Percentiles rank a stretch among this genome's conserved stretches.
Conservation (phyloP, 1,140 invertebrate species). For the Caerostris extrusa region DNA sequence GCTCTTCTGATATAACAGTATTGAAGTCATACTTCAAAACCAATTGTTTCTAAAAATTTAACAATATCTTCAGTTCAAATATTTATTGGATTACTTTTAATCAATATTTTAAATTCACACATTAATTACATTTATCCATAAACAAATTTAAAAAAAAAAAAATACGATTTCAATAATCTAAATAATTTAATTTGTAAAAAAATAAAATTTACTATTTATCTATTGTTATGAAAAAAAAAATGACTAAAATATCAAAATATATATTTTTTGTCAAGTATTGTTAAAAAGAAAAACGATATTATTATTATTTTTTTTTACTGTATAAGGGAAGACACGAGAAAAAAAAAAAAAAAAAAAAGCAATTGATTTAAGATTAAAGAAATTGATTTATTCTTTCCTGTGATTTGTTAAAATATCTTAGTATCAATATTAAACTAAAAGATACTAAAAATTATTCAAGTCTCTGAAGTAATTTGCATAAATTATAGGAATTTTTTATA, state of each 20-base stretch:
- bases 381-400: too few relatives aligned
- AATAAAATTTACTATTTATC: background rate
- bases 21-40: background rate
- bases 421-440: background rate
- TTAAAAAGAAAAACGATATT: background rate
- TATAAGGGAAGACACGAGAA: too few relatives aligned
- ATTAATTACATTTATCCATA: background rate
- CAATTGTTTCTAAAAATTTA: background rate
- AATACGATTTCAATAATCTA: too few relatives aligned
- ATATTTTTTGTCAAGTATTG: too few relatives aligned
- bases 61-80: background rate
- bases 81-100: background rate
- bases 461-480: too few relatives aligned
- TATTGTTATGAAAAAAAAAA: background rate
- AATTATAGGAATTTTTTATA: background rate
- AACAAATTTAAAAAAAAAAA: background rate
- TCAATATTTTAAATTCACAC: background rate
- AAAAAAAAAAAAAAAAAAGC: too few relatives aligned
- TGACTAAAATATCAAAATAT: too few relatives aligned
- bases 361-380: too few relatives aligned
- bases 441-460: background rate
- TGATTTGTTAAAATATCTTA: background rate
- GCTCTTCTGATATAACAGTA: background rate
- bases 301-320: background rate
- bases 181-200: too few relatives aligned